Percentiles rank a stretch among this genome's conserved stretches.
Conservation (phyloP, 2,797 vertebrate species). For the Oophaga sylvatica region DNA sequence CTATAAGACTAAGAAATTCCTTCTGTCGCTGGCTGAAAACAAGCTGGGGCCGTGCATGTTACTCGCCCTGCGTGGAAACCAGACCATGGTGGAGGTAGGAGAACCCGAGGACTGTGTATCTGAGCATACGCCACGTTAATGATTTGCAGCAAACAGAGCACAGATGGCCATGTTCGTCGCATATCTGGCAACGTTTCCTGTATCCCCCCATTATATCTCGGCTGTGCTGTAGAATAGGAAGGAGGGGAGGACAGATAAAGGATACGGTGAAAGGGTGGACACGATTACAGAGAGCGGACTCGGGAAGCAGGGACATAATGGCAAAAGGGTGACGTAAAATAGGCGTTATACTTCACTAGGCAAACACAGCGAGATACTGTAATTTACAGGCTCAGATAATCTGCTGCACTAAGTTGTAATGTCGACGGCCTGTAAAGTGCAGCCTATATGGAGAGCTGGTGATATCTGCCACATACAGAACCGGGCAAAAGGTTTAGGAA, state of each 20-base stretch:
- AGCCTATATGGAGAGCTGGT: not conserved
- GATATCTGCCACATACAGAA: not conserved
- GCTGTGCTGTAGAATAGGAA: not conserved
- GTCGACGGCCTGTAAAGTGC: not conserved
- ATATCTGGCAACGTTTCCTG: conserved; percentile 25
- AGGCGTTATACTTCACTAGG: not conserved
- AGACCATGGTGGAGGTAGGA: conserved; percentile 97
- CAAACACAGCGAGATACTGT: not conserved
- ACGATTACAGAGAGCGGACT: conserved; percentile 9
- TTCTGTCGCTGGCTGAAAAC: conserved; percentile 96
- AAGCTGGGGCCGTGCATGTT: conserved; percentile 98
- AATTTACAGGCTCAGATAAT: not conserved
- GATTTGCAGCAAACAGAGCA: conserved; percentile 23
- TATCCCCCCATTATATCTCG: not conserved
- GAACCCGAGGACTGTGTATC: not conserved
- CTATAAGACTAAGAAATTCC: conserved; percentile 99
- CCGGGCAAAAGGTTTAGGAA: too few relatives aligned
- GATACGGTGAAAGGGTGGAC: not conserved
- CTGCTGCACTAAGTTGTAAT: not conserved
- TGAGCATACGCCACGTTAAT: conserved; percentile 32
- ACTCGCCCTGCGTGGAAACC: conserved; percentile 94
- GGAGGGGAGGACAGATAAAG: conserved; percentile 18
- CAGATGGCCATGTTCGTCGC: conserved; percentile 12
- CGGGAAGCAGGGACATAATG: conserved; percentile 13
- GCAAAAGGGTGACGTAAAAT: not conserved